Percentiles rank a stretch among this genome's conserved stretches.
phyloP scores from a whole-genome alignment of 2,797 vertebrate species.

The Crossoptilon crossoptilon region DNA sequence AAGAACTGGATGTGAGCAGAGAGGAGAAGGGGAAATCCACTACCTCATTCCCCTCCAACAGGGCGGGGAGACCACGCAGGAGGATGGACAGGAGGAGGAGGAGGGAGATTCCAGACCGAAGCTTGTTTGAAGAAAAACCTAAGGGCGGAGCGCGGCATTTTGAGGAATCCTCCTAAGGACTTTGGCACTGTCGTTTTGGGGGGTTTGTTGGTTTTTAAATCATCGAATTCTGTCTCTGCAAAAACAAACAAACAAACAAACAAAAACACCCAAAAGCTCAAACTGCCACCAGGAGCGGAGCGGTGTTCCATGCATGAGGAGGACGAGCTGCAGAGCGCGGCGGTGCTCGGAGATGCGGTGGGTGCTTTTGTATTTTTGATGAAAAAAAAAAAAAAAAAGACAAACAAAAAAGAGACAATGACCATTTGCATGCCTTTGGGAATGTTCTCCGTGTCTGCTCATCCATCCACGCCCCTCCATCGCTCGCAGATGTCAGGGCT shows the following conservation, averaged over 20 bases:
- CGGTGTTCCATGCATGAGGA: not conserved
- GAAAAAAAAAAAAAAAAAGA: not conserved
- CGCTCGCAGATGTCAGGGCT: constrained; percentile 39
- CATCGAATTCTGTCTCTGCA: not conserved
- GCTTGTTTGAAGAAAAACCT: not conserved
- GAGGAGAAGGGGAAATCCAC: constrained; percentile 50
- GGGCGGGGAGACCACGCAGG: constrained; percentile 25
- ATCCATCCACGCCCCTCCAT: constrained; percentile 17
- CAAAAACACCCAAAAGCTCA: constrained; percentile 17
- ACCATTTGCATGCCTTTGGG: constrained; percentile 72
- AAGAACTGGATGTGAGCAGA: not conserved
- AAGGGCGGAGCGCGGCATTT: not conserved
- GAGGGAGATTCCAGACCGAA: not conserved
- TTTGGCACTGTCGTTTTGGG: constrained; percentile 43
- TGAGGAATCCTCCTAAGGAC: not conserved
- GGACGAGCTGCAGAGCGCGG: not conserved
- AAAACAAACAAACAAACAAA: not conserved
- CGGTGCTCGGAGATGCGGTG: constrained; percentile 16
- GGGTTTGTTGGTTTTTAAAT: constrained; percentile 63
- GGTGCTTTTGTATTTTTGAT: constrained; percentile 76
- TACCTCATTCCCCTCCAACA: constrained; percentile 62
- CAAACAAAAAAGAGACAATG: constrained; percentile 20
- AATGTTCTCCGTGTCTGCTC: constrained; percentile 60
- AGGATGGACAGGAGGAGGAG: not conserved
- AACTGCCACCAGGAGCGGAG: constrained; percentile 67